phyloP scores from a whole-genome alignment of 2,113 vertebrate genomes.

The Ciconia boyciana region DNA sequence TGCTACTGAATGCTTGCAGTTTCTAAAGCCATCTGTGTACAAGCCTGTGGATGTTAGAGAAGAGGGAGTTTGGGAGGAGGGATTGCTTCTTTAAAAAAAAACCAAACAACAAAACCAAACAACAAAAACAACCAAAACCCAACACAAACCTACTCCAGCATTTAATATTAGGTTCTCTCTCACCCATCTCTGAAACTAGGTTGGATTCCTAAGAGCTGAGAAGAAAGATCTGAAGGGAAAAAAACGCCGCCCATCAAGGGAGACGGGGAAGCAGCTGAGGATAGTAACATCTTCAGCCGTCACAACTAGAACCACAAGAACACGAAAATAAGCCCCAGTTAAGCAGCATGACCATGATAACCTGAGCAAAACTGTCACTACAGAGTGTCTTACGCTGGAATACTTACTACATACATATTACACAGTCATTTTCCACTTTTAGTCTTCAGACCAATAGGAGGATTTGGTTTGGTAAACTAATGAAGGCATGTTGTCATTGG shows the following conservation, averaged over 20 bases:
- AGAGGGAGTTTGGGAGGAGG: neutral
- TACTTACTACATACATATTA: neutral
- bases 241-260: fast-evolving
- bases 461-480: neutral
- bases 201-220: neutral
- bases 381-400: neutral
- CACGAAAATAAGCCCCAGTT: neutral
- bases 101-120: no score
- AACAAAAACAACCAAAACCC: neutral
- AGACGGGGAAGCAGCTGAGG: neutral
- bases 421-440: neutral
- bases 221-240: neutral
- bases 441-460: neutral
- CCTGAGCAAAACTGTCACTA: neutral
- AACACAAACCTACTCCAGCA: neutral
- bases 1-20: neutral
- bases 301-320: neutral
- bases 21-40: neutral
- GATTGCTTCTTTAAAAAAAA: neutral
- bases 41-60: neutral
- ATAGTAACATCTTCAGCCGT: neutral
- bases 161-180: neutral
- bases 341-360: neutral
- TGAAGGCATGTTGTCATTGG: neutral
- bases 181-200: neutral